Evolutionary conservation across 1,140 invertebrate genomes (phyloP), one percentile per base, ranked within the genome.

Genomic region (Zelostemma sp.): DNA sequence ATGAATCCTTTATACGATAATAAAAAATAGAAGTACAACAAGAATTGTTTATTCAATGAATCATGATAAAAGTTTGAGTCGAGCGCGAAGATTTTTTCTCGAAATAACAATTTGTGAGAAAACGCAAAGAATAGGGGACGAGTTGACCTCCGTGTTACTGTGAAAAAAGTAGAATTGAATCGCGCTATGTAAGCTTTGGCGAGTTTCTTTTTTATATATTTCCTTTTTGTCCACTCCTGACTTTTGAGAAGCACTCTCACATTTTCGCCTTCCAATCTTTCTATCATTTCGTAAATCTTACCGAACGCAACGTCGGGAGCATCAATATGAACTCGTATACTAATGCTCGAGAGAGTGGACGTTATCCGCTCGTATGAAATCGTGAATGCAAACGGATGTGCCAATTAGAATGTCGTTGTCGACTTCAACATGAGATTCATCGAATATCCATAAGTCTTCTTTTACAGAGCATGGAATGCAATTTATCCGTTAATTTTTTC

Each of bases 361-460:
- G 62, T 70, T 65, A 65, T 65, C 57, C 58, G 57, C 61, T 61
- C 57, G 50, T 40, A 47, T 69, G 59, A 69, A 63, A 45, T 46
- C 50, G 21, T 19, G 43, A 12, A 56, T 21, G 41, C 43, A 48
- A 58, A 51, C 41, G 40, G 45, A 60, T 43, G 48, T 21, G 50
- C 47, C 67, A 60, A 63, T 69, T 69, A 69, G 50, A 69, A 69
- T 59, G 50, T 60, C 40, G 40, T 16, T 15, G 11, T 12, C 9
- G 35, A 38, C 11, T 11, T 55, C 50, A 38, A 47, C 28, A 19
- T 51, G 63, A 64, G 67, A 64, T 69, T 69, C 63, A 64, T 64
- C 48, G 60, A 50, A 56, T 47, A 40, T 49, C 51, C 45, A 14
- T 51, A 49, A 63, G 41, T 35, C 31, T 60, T 46, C 47, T 64